Base-by-base conservation (phyloP, 2,797 vertebrate genomes). In the Rachycentron canadum region DNA sequence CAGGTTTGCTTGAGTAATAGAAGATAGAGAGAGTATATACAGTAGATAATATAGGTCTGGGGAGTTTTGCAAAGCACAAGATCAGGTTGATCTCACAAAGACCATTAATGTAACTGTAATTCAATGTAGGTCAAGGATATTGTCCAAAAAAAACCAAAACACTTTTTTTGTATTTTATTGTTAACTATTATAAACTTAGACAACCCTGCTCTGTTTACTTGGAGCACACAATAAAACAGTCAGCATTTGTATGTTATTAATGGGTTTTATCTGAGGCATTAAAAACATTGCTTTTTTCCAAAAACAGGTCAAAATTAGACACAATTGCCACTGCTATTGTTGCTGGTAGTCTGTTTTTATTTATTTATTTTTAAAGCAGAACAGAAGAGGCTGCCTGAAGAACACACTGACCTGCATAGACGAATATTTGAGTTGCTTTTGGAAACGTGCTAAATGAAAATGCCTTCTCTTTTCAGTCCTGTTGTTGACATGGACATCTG, bases 111-210 rank as follows among this genome's bases (percentile, higher is more conserved):
- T 36, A 40, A 75, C 16, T 58, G 77, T 60, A 55, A 53, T 43
- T 5, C 30, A 67, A 90, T 87, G 75, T 86, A 74, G 84, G 86
- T 87, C 83, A 89, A 65, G 32, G 32, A 67, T 65, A 65, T 56
- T 36, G 7, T 58, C 64, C 73, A 65, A 28, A 80, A 50, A 38
- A 26, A 2, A 65, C 36, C n/a, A n/a, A n/a, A n/a, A n/a, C n/a
- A n/a, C n/a, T n/a, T 7, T 32, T 32, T 45, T 47, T 25, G 10
- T 30, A 7, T 41, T 76, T 69, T 32, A 43, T 34, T 47, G 13
- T 62, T 62, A 43, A 76, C 50, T 50, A 60, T n/a, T 34, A 50
- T 58, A 61, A 23, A 28, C 67, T 60, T 58, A 57, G 14, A 38
- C 23, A 69, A 11, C 0, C n/a, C 23, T 58, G 23, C 63, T 77